Base-by-base conservation (phyloP, 2,797 vertebrate genomes). In the Macropus fuliginosus region DNA sequence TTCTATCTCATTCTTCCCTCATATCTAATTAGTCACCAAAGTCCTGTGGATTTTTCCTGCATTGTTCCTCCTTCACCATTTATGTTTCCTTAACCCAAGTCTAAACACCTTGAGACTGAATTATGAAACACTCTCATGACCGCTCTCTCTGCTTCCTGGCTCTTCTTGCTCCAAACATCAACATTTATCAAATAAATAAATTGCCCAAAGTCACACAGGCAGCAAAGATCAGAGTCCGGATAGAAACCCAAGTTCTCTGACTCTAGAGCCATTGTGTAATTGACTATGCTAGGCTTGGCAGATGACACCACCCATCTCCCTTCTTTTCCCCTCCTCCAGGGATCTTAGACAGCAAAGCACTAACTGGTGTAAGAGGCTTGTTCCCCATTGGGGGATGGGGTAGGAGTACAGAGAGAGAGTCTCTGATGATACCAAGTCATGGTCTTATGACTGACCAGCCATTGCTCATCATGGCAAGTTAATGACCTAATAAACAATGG, bases 261-360 rank as follows among this genome's bases (percentile, higher is more conserved):
- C 31, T n/a, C 27, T 87, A 91, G 93, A 96, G 40, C 96, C 95
- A 92, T 28, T 2, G 4, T 54, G 55, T 34, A 54, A 94, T 34
- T 55, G 52, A 5, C 29, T n/a, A 27, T 56, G 0, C 91, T 0
- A 0, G 87, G 59, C 31, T 62, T 62, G 59, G 59, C 31, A 62
- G 29, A 34, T 62, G 31, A 31, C 31, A 13, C 11, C 14, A 40
- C 1, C 6, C 18, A 74, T n/a, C 1, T 40, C 66, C n/a, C 16
- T 40, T 40, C 62, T 13, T n/a, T 6, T n/a, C 6, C 66, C 6
- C 66, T 74, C 66, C 66, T 74, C 34, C 66, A 74, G 18, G n/a
- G 66, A 40, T 40, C 66, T 74, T 21, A 40, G n/a, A 40, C 6
- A 74, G 5, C 66, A 74, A 40, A 74, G 66, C 66, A 74, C 66